Evolutionary conservation across 2,113 vertebrate genomes (phyloP).

Genomic region (Amblyopsis rosae): DNA sequence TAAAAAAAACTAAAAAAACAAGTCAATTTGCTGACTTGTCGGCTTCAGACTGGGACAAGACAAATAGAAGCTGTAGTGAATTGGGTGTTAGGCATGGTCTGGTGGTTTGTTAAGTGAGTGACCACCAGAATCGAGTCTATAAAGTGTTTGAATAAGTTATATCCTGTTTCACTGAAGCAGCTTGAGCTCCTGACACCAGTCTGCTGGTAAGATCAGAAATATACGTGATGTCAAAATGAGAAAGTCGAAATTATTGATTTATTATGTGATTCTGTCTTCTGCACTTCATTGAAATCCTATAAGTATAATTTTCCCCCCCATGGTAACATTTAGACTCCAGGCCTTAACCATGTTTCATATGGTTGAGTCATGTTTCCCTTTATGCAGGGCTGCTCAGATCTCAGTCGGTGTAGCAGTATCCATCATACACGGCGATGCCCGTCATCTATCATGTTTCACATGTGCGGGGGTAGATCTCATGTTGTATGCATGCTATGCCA

Average conservation of each 20-base stretch:
- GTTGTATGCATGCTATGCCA: constrained; percentile 27
- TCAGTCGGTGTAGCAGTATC: constrained; percentile 54
- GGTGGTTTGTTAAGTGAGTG: too few relatives aligned
- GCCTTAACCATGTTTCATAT: constrained; percentile 38
- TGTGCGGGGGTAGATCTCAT: constrained; percentile 20
- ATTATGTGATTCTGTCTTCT: constrained; percentile 4
- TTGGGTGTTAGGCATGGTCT: too few relatives aligned
- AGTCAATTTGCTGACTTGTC: too few relatives aligned
- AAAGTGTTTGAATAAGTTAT: too few relatives aligned
- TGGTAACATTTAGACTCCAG: constrained; percentile 14
- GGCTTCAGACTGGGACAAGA: too few relatives aligned
- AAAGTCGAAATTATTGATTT: background rate
- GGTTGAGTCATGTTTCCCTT: constrained; percentile 45
- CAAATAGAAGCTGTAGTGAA: too few relatives aligned
- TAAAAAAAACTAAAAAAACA: too few relatives aligned
- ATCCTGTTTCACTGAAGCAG: too few relatives aligned
- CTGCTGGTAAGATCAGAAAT: too few relatives aligned
- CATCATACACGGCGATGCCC: constrained; percentile 40
- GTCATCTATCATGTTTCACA: constrained; percentile 48
- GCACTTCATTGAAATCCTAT: background rate
- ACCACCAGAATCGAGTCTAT: too few relatives aligned
- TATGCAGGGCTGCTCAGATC: constrained; percentile 16
- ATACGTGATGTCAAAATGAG: too few relatives aligned
- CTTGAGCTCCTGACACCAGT: too few relatives aligned
- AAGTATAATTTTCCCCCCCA: constrained; percentile 4